Percentiles rank a stretch among this genome's conserved stretches.
Evolutionary conservation across 2,113 vertebrate species (phyloP).

Genomic region (Pyxicephalus adspersus): DNA sequence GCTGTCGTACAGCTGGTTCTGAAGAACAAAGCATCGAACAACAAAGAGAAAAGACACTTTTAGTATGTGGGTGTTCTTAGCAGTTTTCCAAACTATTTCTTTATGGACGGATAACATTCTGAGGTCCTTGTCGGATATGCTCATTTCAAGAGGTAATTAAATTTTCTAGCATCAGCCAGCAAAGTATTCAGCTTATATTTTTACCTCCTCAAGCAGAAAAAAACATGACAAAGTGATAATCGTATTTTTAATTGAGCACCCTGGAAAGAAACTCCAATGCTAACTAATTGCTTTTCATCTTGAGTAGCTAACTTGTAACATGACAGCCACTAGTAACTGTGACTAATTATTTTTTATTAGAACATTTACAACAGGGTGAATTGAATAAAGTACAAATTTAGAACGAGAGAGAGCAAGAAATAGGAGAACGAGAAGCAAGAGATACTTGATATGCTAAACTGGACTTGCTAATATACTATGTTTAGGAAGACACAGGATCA

Average conservation of each 20-base stretch:
- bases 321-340: conserved; percentile 56
- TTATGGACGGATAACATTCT: conserved; percentile 50
- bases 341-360: conserved; percentile 58
- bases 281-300: conserved; percentile 56
- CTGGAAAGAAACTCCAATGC: conserved; percentile 41
- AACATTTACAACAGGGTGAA: conserved; percentile 42
- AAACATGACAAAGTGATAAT: conserved; percentile 57
- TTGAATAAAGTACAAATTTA: conserved; percentile 10
- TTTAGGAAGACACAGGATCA: too few relatives aligned
- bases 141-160: conserved; percentile 54
- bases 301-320: conserved; percentile 52
- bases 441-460: conserved; percentile 19
- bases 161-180: conserved; percentile 34
- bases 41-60: background rate
- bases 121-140: conserved; percentile 49
- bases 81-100: conserved; percentile 29
- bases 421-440: background rate
- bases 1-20: conserved; percentile 2
- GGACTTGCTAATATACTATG: background rate
- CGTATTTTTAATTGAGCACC: conserved; percentile 54
- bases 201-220: conserved; percentile 57
- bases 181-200: conserved; percentile 54
- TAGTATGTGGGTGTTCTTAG: conserved; percentile 27
- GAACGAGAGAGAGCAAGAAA: background rate
- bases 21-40: background rate